Evolutionary conservation across 2,888 invertebrate species (phyloP), one percentile per base, ranked within the genome.

Genomic region (Bombyx huttoni): DNA sequence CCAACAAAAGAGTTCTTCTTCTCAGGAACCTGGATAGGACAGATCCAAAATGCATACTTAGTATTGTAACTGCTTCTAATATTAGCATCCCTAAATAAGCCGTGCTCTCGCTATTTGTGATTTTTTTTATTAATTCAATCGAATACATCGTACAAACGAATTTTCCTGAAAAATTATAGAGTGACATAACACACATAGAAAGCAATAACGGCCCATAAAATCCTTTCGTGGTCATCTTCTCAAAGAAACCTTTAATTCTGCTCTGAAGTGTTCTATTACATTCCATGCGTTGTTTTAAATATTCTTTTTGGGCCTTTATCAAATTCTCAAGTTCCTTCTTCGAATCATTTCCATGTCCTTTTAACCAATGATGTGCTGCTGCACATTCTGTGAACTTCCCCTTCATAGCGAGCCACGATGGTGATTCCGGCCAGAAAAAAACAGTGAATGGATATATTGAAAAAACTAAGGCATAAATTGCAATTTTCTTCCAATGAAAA

Each of bases 331-430:
- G 54, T 57, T 76, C 73, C 13, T 61, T 65, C 51, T 74, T 65
- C 0, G 75, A 59, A 34, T 60, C 58, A 33, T 60, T 40, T 5
- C 12, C 52, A 56, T 52, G 54, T 7, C 78, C 78, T 58, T 76
- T 73, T 2, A 78, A 54, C 71, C 73, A 71, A 46, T 62, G 63
- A 50, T 71, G 74, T 0, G 73, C 61, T 8, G 53, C 54, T 3
- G 65, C 68, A 52, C 77, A 71, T 53, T 74, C 73, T 0, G 72
- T 68, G 33, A 68, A 75, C 40, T 68, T 64, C 13, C 73, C 71
- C 51, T 68, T 72, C 56, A 73, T 68, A 8, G 75, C 77, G 7
- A 78, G 59, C 77, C 78, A 78, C 35, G 69, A 67, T 0, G 75
- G 78, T 3, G 75, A 75, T 53, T 75, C 75, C 0, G 75, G 74